These are phyloP conservation scores for Tachina lurida DNA, from an alignment of 2,888 invertebrate species.

Conservation along the genomic window DNA sequence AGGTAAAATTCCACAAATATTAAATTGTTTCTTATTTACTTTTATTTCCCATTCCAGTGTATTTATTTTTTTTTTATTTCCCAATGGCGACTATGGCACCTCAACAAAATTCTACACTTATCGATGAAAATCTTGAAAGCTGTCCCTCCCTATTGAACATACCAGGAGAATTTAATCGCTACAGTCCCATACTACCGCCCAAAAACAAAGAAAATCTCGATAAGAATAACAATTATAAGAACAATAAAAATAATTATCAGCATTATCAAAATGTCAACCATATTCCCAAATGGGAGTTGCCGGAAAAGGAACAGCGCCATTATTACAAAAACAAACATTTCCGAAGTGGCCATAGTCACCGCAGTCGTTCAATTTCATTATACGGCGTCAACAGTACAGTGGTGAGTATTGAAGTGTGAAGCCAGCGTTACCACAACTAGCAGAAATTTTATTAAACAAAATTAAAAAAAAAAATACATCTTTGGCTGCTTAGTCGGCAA, in stretches of 20 bases:
- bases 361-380: conserved; percentile 78
- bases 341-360: conserved; percentile 73
- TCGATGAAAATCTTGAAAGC: conserved; percentile 78
- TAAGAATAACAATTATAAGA: conserved; percentile 64
- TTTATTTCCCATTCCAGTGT: conserved; percentile 46
- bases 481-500: too few relatives aligned
- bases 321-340: conserved; percentile 66
- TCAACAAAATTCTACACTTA: conserved; percentile 82
- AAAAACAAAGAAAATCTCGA: conserved; percentile 72
- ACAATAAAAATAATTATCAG: conserved; percentile 67
- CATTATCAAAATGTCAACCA: conserved; percentile 49
- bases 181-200: conserved; percentile 80
- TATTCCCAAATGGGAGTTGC: conserved; percentile 52
- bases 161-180: conserved; percentile 77
- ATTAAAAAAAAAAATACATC: too few relatives aligned
- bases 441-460: too few relatives aligned
- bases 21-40: not conserved
- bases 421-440: not conserved
- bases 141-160: conserved; percentile 78
- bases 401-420: conserved; percentile 75
- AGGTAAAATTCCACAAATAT: not conserved
- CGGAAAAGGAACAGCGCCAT: conserved; percentile 54
- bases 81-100: conserved; percentile 76
- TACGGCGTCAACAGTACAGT: conserved; percentile 79
- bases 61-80: not conserved